Evolutionary conservation across 2,888 invertebrate genomes (phyloP).

Genomic region (Gandaritis pyraliata): DNA sequence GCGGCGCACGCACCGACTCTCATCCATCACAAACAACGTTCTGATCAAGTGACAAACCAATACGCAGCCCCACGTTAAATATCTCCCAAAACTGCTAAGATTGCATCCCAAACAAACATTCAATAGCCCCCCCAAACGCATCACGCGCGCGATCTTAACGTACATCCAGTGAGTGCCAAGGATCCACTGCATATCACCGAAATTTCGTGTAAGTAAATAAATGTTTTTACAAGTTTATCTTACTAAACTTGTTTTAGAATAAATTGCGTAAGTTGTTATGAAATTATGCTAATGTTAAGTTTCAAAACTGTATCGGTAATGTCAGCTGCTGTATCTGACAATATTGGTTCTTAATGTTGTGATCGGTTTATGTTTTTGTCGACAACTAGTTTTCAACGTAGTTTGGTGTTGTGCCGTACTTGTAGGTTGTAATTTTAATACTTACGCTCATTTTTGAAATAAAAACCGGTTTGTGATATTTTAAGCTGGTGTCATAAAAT

Average conservation of each 20-base stretch:
- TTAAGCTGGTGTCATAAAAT: conserved; percentile 80
- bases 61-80: conserved; percentile 52
- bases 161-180: conserved; percentile 62
- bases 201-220: conserved; percentile 65
- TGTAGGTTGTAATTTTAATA: conserved; percentile 76
- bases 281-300: conserved; percentile 55
- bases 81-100: conserved; percentile 50
- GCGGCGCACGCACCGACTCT: conserved; percentile 66
- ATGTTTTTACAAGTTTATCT: conserved; percentile 47
- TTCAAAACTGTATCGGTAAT: conserved; percentile 47
- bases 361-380: conserved; percentile 51
- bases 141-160: conserved; percentile 51
- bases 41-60: conserved; percentile 60
- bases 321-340: conserved; percentile 19
- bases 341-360: conserved; percentile 43
- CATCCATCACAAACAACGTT: conserved; percentile 40
- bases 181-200: conserved; percentile 56
- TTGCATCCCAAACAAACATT: conserved; percentile 45
- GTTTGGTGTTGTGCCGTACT: conserved; percentile 47
- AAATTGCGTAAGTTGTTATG: conserved; percentile 47
- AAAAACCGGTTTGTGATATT: conserved; percentile 77
- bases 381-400: conserved; percentile 54
- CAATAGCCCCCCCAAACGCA: conserved; percentile 44
- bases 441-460: conserved; percentile 76
- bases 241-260: conserved; percentile 50